phyloP scores from a whole-genome alignment of 2,888 invertebrate genomes.

The Exephanes ischioxanthus region DNA sequence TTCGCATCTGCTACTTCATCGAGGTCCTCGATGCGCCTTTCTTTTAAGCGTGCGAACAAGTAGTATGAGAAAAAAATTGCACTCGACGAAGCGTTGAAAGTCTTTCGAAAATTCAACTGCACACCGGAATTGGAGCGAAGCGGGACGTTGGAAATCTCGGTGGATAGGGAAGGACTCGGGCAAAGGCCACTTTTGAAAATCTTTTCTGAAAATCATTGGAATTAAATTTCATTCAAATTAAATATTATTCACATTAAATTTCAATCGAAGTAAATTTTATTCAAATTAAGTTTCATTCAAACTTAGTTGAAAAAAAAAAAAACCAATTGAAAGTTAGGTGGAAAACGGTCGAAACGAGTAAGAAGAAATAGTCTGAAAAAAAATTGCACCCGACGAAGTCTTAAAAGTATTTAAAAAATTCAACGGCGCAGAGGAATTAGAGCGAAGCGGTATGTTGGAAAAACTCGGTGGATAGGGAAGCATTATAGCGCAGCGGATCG shows the following conservation, averaged over 20 bases:
- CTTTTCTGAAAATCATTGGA: neutral
- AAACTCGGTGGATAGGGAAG: neutral
- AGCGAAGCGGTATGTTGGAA: neutral
- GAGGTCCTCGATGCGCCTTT: neutral
- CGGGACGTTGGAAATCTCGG: neutral
- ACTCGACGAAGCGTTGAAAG: conserved; percentile 72
- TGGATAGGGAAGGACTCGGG: neutral
- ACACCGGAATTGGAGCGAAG: neutral
- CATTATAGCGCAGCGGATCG: neutral
- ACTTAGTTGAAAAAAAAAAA: too few species aligned
- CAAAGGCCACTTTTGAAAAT: neutral
- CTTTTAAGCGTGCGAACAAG: conserved; percentile 53
- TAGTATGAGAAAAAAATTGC: conserved; percentile 66
- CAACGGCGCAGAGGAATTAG: neutral
- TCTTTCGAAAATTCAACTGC: conserved; percentile 62
- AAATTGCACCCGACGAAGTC: conserved; percentile 74
- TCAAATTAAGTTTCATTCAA: too few species aligned
- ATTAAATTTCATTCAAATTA: too few species aligned
- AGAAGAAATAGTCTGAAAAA: conserved; percentile 65
- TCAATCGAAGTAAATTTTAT: too few species aligned
- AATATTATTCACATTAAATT: too few species aligned
- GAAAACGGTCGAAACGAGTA: neutral
- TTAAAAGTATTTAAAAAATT: conserved; percentile 67
- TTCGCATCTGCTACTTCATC: neutral
- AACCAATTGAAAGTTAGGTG: too few species aligned